These are phyloP conservation scores for Urocyon cinereoargenteus DNA, from an alignment of 2,797 vertebrate genomes.

Conservation along the genomic window DNA sequence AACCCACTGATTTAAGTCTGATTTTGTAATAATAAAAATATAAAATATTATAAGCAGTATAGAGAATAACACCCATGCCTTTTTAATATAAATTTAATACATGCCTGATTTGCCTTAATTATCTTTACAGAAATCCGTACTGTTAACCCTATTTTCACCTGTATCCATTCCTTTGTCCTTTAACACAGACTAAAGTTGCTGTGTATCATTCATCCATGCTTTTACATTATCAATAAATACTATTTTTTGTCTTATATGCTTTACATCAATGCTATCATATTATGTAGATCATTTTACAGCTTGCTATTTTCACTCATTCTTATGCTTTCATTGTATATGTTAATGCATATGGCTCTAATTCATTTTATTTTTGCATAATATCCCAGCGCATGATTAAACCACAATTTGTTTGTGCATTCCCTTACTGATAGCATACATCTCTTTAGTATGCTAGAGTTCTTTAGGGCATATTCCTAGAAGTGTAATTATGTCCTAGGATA, in stretches of 20 bases:
- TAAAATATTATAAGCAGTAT: neutral
- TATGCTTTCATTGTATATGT: neutral
- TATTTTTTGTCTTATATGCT: neutral
- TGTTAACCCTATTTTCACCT: neutral
- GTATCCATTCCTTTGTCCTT: neutral
- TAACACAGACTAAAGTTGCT: neutral
- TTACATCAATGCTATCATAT: neutral
- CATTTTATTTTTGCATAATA: neutral
- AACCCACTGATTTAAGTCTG: neutral
- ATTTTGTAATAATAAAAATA: slow-evolving; percentile 39
- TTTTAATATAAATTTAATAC: neutral
- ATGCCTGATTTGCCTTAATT: neutral
- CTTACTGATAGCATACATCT: neutral
- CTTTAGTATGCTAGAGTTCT: neutral
- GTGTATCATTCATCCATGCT: neutral
- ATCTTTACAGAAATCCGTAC: neutral
- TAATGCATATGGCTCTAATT: neutral
- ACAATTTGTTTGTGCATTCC: neutral
- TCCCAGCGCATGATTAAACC: too few species aligned
- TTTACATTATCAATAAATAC: neutral
- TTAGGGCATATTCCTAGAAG: neutral
- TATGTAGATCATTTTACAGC: too few species aligned
- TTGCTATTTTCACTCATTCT: neutral
- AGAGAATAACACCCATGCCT: neutral
- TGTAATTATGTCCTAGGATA: neutral